Conservation (phyloP, 2,888 invertebrate genomes). For the Argyra leucocephala region DNA sequence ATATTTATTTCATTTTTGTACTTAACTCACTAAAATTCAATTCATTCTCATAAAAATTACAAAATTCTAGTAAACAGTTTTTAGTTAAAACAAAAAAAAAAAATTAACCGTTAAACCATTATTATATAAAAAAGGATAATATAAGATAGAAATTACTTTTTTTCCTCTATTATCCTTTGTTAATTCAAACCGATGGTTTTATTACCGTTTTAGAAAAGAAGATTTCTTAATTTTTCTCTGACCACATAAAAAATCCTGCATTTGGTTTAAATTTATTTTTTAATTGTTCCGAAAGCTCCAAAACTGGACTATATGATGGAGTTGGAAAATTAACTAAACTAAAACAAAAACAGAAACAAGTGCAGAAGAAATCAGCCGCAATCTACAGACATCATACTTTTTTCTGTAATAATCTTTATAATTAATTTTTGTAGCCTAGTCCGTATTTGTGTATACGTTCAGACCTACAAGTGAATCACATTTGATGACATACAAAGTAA, state of each 20-base stretch:
- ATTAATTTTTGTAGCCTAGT: too few species aligned
- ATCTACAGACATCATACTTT: too few species aligned
- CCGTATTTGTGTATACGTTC: too few species aligned
- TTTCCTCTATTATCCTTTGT: not conserved
- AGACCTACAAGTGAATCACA: too few species aligned
- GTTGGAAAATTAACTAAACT: too few species aligned
- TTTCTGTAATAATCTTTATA: too few species aligned
- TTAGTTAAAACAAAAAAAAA: not conserved
- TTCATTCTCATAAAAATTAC: not conserved
- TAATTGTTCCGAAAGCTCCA: too few species aligned
- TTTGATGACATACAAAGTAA: too few species aligned
- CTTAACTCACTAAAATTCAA: not conserved
- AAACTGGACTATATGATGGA: too few species aligned
- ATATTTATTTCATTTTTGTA: not conserved
- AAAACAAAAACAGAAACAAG: too few species aligned
- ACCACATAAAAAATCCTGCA: not conserved
- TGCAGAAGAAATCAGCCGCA: too few species aligned
- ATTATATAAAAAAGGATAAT: not conserved
- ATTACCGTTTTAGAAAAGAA: slow-evolving; percentile 2
- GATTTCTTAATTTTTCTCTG: not conserved
- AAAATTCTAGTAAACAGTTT: not conserved
- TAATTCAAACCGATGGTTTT: not conserved
- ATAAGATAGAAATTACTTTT: not conserved
- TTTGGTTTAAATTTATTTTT: too few species aligned
- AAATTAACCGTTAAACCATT: not conserved